Evolutionary conservation across 2,797 vertebrate species (phyloP).

Genomic region (Aplochiton taeniatus): DNA sequence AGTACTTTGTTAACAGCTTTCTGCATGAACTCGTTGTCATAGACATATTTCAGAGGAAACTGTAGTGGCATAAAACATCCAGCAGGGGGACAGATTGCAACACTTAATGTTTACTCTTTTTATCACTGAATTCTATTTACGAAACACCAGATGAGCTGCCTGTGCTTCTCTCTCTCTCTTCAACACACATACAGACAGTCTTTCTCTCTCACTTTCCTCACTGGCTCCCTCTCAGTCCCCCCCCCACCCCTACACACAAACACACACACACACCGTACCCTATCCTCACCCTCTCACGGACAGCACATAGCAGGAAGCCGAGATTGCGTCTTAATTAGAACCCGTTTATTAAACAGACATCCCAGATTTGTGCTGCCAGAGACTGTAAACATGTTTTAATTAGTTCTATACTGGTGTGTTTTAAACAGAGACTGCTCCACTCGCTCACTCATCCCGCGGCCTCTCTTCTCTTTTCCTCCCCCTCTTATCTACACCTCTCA

Average conservation of each 20-base stretch:
- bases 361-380: slow-evolving; percentile 46
- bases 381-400: slow-evolving; percentile 45
- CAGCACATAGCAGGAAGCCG: slow-evolving; percentile 45
- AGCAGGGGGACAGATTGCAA: slow-evolving; percentile 67
- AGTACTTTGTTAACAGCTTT: too few species aligned
- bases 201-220: neutral
- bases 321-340: slow-evolving; percentile 52
- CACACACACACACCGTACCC: neutral
- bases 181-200: too few species aligned
- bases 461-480: too few species aligned
- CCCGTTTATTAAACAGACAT: slow-evolving; percentile 47
- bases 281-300: slow-evolving; percentile 30
- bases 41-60: too few species aligned
- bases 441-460: neutral
- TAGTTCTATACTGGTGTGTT: slow-evolving; percentile 32
- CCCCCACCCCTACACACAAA: neutral
- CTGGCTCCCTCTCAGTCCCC: neutral
- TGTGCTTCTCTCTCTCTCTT: slow-evolving; percentile 12
- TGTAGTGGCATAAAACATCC: slow-evolving; percentile 7
- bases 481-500: too few species aligned
- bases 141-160: slow-evolving; percentile 38
- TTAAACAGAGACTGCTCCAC: slow-evolving; percentile 26
- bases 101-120: slow-evolving; percentile 47
- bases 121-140: slow-evolving; percentile 15
- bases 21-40: too few species aligned